Conservation (phyloP, 2,888 invertebrate species). For the Neocrepidodera transversa region DNA sequence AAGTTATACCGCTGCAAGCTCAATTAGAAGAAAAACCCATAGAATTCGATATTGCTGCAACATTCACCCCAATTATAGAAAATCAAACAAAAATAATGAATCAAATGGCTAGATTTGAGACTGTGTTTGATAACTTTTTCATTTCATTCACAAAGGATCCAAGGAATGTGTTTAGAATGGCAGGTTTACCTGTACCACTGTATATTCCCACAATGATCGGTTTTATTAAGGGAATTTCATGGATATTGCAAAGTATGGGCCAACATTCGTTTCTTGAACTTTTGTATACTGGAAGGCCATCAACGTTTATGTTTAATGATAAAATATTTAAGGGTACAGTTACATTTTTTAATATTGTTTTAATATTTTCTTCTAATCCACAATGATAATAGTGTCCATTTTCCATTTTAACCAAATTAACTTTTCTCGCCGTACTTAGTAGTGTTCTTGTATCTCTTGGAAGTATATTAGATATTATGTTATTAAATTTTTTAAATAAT, state of each 20-base stretch:
- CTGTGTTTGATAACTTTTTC: conserved; percentile 4
- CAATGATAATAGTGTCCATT: conserved; percentile 19
- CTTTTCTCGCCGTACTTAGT: conserved; percentile 13
- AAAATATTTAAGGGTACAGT: neutral
- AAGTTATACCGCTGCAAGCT: neutral
- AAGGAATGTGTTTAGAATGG: conserved; percentile 15
- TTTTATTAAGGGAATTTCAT: conserved; percentile 26
- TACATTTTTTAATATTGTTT: conserved; percentile 7
- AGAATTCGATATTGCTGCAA: neutral
- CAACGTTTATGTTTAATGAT: conserved; percentile 37
- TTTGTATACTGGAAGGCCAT: conserved; percentile 39
- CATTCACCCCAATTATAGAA: neutral
- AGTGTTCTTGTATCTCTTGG: conserved; percentile 31
- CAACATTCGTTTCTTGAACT: conserved; percentile 39
- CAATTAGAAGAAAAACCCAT: neutral
- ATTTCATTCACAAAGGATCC: conserved; percentile 26
- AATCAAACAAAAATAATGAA: conserved; percentile 27
- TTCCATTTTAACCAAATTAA: conserved; percentile 6
- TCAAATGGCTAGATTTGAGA: neutral
- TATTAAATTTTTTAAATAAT: conserved; percentile 3
- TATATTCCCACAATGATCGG: conserved; percentile 34
- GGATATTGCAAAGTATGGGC: conserved; percentile 30
- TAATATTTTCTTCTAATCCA: conserved; percentile 7
- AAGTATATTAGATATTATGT: conserved; percentile 8
- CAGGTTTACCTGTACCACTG: conserved; percentile 32